These are phyloP conservation scores for Lagorchestes hirsutus DNA, from an alignment of 2,797 vertebrate genomes.

Conservation along the genomic window DNA sequence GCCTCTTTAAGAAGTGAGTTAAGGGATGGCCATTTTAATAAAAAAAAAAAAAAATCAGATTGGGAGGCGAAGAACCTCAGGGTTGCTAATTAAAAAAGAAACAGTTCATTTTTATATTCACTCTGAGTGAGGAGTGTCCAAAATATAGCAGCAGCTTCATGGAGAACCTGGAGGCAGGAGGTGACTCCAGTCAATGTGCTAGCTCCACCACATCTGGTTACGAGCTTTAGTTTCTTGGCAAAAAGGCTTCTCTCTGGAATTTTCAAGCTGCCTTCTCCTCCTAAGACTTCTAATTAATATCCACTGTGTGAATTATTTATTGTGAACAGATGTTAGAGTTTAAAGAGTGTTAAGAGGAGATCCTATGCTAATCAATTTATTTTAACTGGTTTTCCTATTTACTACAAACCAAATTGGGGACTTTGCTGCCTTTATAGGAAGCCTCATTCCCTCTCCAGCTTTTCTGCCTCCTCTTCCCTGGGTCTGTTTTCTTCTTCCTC, in stretches of 20 bases:
- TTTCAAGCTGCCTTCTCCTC: conserved; percentile 46
- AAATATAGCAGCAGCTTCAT: background rate
- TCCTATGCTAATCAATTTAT: conserved; percentile 82
- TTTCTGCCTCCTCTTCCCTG: background rate
- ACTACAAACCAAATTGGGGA: conserved; percentile 65
- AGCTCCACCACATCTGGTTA: background rate
- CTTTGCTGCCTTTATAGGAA: conserved; percentile 50
- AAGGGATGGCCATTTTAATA: too few relatives aligned
- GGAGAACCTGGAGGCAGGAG: background rate
- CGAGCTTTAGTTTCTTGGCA: conserved; percentile 57
- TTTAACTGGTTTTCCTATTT: conserved; percentile 79
- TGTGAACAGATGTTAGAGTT: conserved; percentile 82
- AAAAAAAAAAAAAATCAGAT: too few relatives aligned
- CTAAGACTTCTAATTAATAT: conserved; percentile 78
- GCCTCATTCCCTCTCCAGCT: background rate
- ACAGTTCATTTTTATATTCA: too few relatives aligned
- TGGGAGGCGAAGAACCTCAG: too few relatives aligned
- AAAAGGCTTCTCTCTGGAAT: background rate
- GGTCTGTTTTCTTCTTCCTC: background rate
- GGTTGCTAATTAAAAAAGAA: too few relatives aligned
- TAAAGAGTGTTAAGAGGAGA: conserved; percentile 80
- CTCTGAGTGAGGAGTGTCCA: too few relatives aligned
- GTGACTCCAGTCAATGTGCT: background rate
- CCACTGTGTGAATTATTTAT: conserved; percentile 81
- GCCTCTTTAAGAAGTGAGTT: too few relatives aligned